Evolutionary conservation across 1,140 invertebrate genomes (phyloP), one percentile per base, ranked within the genome.

Genomic region (Carcinoscorpius rotundicauda): DNA sequence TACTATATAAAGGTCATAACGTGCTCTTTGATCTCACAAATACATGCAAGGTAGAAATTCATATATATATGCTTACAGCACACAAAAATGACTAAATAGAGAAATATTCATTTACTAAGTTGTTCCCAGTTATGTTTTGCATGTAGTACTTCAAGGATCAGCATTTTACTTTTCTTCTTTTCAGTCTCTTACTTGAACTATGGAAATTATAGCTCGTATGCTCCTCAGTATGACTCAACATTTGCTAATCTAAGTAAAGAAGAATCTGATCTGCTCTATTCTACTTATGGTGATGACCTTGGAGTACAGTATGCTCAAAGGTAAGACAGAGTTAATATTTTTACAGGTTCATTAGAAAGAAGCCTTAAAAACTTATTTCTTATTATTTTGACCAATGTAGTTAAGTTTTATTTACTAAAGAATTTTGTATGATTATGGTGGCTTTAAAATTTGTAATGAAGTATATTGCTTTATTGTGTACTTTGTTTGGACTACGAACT

Each of bases 121-220:
- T 29, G 2, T 29, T 29, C 29, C 29, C 29, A 29, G 29, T 29
- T 29, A 29, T 29, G 29, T 29, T 29, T 29, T 29, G 29, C 29
- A 29, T 29, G 29, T 29, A 29, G 29, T 29, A 29, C 29, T 29
- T 29, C 29, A 29, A 29, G 29, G 29, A 29, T 2, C 29, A 29
- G 29, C 29, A 29, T n/a, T 55, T 55, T 55, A 55, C 57, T 64
- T 50, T 57, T 64, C 69, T 56, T 71, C 63, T 62, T 76, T 76
- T 49, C 75, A 74, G 91, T 95, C 3, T 91, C 91, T 75, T 91
- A 93, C 0, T 77, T 97, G 3, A 90, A 93, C 75, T 97, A 97
- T 76, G 95, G 94, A 1, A 87, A 93, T 4, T 98, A 93, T 80
- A 88, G 91, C 53, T 94, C 92, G 3, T 96, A 96, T 80, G 93